Evolutionary conservation across 2,888 invertebrate genomes (phyloP).

Genomic region (Cremastinae sp.): DNA sequence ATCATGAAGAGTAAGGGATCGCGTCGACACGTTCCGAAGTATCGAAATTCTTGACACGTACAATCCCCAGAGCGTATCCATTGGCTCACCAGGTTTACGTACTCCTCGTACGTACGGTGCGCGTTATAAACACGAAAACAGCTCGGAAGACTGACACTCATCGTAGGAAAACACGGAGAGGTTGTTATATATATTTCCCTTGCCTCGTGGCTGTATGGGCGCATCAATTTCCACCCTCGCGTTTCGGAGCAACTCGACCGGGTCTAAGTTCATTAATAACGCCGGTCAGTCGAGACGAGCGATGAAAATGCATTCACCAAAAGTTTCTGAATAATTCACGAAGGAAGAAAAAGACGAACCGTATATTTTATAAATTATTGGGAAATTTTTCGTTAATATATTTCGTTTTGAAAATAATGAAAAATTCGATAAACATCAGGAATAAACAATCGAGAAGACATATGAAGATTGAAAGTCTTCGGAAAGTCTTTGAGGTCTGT

Average conservation of each 20-base stretch:
- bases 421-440: too few relatives aligned
- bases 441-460: constrained; percentile 1
- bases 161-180: constrained; percentile 24
- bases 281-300: constrained; percentile 17
- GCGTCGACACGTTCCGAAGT: constrained; percentile 48
- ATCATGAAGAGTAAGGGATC: constrained; percentile 25
- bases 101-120: constrained; percentile 44
- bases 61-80: constrained; percentile 41
- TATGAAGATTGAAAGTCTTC: too few relatives aligned
- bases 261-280: constrained; percentile 51
- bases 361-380: neutral
- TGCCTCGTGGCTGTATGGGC: constrained; percentile 34
- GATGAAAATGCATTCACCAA: constrained; percentile 16
- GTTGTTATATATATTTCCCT: neutral
- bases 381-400: neutral
- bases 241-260: constrained; percentile 35
- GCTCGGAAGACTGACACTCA: constrained; percentile 46
- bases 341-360: neutral
- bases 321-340: neutral
- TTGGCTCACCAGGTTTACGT: constrained; percentile 34
- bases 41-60: constrained; percentile 60
- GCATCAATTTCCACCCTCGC: constrained; percentile 47
- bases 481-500: too few relatives aligned
- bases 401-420: neutral
- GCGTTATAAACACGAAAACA: constrained; percentile 53